A percentile compares a stretch with the other conserved stretches of the same genome.
phyloP scores from a whole-genome alignment of 2,888 invertebrate genomes.

The Papilio demoleus region DNA sequence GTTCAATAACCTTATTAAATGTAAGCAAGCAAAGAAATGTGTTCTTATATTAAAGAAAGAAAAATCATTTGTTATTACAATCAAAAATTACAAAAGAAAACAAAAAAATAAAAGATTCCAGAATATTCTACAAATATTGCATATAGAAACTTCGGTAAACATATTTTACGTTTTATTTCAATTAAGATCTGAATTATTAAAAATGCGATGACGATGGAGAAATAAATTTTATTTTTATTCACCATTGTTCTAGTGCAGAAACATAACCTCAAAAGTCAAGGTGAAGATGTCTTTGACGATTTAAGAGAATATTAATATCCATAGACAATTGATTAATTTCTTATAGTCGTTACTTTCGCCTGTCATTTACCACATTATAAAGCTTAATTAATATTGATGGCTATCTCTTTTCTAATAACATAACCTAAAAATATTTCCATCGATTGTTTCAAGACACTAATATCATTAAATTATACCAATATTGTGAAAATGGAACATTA shows the following conservation, averaged over 20 bases:
- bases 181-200: background rate
- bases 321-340: background rate
- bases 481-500: background rate
- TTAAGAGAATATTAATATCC: background rate
- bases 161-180: background rate
- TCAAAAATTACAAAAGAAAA: too few relatives aligned
- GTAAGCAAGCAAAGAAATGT: too few relatives aligned
- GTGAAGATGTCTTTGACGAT: background rate
- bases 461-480: background rate
- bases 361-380: background rate
- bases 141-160: background rate
- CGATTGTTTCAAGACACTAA: background rate
- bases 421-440: too few relatives aligned
- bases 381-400: too few relatives aligned
- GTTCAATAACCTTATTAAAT: background rate
- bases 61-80: too few relatives aligned
- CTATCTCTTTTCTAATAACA: too few relatives aligned
- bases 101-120: background rate
- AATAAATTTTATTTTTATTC: conserved; percentile 1
- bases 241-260: background rate
- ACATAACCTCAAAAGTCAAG: conserved; percentile 12
- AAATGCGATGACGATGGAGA: background rate
- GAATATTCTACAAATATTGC: background rate
- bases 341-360: background rate
- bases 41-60: too few relatives aligned